These are phyloP conservation scores for Ochropacha duplaris DNA, from an alignment of 2,888 invertebrate genomes.

Conservation along the genomic window DNA sequence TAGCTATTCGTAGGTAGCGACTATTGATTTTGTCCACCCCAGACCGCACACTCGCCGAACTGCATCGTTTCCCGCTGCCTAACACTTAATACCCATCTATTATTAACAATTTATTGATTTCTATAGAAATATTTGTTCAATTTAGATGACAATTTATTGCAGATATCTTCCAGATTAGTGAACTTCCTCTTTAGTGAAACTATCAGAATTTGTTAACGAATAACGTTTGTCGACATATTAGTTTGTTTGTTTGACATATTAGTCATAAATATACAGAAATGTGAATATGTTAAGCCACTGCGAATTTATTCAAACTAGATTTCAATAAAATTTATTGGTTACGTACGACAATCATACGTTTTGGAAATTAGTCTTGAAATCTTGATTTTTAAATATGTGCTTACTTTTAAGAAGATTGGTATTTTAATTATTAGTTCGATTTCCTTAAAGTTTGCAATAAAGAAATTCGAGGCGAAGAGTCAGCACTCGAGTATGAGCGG, in stretches of 20 bases:
- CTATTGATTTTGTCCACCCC: conserved; percentile 83
- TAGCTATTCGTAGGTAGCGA: conserved; percentile 71
- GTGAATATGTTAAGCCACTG: neutral
- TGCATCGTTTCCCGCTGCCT: conserved; percentile 56
- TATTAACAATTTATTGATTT: conserved; percentile 69
- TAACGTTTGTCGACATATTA: no score
- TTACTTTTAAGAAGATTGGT: no score
- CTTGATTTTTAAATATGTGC: no score
- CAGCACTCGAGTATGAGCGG: conserved; percentile 26
- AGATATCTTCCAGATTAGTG: neutral
- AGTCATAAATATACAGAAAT: neutral
- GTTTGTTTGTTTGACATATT: no score
- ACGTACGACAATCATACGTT: no score
- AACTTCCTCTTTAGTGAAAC: no score
- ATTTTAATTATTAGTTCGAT: conserved; percentile 10
- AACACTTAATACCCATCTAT: conserved; percentile 60
- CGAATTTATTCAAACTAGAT: neutral
- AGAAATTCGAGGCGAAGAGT: conserved; percentile 20
- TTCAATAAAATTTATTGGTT: neutral
- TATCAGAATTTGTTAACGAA: no score
- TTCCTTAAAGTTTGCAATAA: conserved; percentile 35
- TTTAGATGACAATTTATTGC: conserved; percentile 6
- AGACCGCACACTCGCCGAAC: conserved; percentile 64
- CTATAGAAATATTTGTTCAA: conserved; percentile 35
- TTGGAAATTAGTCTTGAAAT: neutral